Conservation (phyloP, 2,797 vertebrate species). For the Psittacula echo region DNA sequence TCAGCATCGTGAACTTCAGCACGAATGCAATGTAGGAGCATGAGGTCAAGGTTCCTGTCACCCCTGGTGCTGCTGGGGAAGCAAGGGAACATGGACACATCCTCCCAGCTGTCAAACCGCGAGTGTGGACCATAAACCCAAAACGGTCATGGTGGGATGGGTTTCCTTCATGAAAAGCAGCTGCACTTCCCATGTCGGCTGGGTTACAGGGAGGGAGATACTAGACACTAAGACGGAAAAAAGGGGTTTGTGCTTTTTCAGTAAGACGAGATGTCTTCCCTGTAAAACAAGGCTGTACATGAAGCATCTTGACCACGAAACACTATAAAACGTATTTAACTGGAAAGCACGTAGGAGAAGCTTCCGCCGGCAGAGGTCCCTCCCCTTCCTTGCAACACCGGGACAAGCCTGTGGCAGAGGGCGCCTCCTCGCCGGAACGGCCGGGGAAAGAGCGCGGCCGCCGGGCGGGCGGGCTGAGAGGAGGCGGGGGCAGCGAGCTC, state of each 20-base stretch:
- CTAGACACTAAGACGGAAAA: fast-evolving
- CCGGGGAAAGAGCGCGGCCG: fast-evolving
- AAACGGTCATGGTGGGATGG: fast-evolving
- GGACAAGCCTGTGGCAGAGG: fast-evolving
- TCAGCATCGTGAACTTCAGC: background rate
- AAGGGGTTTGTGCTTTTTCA: background rate
- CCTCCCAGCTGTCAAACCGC: fast-evolving
- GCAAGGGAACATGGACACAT: fast-evolving
- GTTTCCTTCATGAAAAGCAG: background rate
- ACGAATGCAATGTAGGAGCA: fast-evolving
- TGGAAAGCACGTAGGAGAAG: fast-evolving
- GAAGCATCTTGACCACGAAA: fast-evolving
- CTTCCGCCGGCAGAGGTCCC: fast-evolving
- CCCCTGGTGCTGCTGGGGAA: fast-evolving
- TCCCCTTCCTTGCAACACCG: fast-evolving
- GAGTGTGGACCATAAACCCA: fast-evolving
- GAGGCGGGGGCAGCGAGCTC: background rate
- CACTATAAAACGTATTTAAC: fast-evolving
- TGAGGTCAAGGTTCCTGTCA: fast-evolving
- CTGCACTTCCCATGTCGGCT: fast-evolving
- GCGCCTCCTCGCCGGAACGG: fast-evolving
- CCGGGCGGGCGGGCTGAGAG: background rate
- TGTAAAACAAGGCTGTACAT: fast-evolving
- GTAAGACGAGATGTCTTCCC: background rate
- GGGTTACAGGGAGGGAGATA: fast-evolving